Evolutionary conservation across 2,113 vertebrate genomes (phyloP).

Genomic region (Cyanoramphus novaezelandiae): DNA sequence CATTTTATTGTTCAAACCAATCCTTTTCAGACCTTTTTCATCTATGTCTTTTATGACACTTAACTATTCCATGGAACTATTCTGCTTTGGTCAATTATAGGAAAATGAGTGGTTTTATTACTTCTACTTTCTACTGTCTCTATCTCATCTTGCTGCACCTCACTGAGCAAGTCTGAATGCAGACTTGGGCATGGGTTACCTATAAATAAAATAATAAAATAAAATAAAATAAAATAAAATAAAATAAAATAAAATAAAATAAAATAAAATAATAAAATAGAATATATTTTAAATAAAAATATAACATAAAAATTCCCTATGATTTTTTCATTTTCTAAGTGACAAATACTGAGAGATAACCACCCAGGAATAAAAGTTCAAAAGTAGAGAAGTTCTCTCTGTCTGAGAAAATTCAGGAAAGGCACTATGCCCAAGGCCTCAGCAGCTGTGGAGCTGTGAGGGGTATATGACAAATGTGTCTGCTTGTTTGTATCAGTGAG

Average conservation of each 20-base stretch:
- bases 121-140: background rate
- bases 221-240: background rate
- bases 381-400: background rate
- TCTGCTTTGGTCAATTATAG: background rate
- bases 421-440: background rate
- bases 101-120: background rate
- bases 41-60: background rate
- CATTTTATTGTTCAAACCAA: slow-evolving; percentile 15
- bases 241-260: background rate
- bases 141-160: background rate
- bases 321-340: background rate
- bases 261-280: background rate
- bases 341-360: background rate
- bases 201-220: background rate
- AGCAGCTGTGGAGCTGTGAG: background rate
- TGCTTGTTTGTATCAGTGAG: slow-evolving; percentile 22
- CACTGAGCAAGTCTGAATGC: background rate
- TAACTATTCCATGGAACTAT: background rate
- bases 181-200: background rate
- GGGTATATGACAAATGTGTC: background rate
- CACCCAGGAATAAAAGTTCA: background rate
- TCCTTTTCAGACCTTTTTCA: background rate
- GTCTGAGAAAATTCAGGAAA: background rate
- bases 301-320: background rate
- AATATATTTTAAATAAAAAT: too few relatives aligned